Evolutionary conservation across 2,888 invertebrate genomes (phyloP), one percentile per base, ranked within the genome.

Genomic region (Athetis lepigone): DNA sequence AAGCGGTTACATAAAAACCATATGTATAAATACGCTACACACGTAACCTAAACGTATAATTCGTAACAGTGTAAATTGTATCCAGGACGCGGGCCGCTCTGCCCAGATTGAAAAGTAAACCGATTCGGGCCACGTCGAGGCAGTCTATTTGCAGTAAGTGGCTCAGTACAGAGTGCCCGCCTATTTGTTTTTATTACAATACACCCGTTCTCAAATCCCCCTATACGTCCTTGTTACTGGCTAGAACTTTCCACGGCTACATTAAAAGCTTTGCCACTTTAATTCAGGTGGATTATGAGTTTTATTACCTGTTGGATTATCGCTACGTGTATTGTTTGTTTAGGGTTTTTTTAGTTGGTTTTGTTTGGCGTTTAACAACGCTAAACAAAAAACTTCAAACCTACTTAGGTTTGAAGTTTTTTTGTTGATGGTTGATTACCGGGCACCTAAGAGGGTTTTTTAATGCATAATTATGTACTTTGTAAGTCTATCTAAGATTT

Each of bases 31-130:
- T 50, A 13, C 13, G 13, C 60, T 50, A 21, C 27, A 59, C 45
- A 40, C 36, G 61, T 49, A 47, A 16, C 45, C 42, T 58, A 68
- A 58, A 47, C 23, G 47, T 23, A 45, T 37, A 42, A 57, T 74
- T 68, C 57, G 18, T 50, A 33, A 33, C 37, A 50, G 58, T 43
- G 50, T 47, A 63, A 68, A 58, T 51, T 58, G 43, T 43, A 51
- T 37, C 25, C 16, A n/a, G 36, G 46, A 21, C 40, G 46, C 42
- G 19, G 40, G 21, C 33, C 46, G 43, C 49, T 36, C 19, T 50
- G 33, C 51, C 36, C 66, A 67, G 68, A 84, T 84, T 81, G 83
- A 76, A 84, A 84, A 81, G 76, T 84, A 85, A 85, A 84, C 81
- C 66, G 70, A 84, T 83, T 79, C 77, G 42, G 60, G 47, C 68